These are phyloP conservation scores for Gyrodactylus bullatarudis DNA, from an alignment of 1,140 invertebrate genomes.

Conservation along the genomic window DNA sequence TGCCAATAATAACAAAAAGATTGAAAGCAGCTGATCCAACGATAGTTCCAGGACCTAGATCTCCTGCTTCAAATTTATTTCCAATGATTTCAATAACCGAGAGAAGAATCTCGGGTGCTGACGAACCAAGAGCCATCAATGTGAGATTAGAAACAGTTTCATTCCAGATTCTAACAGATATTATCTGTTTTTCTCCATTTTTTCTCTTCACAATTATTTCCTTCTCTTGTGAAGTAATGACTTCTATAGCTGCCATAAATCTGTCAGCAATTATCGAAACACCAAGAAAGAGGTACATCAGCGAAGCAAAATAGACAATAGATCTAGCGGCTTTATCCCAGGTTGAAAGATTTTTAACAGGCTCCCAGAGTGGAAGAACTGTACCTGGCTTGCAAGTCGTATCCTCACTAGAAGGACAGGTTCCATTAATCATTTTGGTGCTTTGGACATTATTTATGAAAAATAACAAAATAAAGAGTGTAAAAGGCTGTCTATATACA, in stretches of 20 bases:
- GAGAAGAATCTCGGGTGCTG: slow-evolving; percentile 79
- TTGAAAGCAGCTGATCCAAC: slow-evolving; percentile 97
- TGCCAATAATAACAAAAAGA: slow-evolving; percentile 75
- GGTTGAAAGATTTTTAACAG: slow-evolving; percentile 29
- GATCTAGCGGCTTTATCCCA: slow-evolving; percentile 40
- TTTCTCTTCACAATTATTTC: slow-evolving; percentile 45
- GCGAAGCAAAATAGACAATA: slow-evolving; percentile 49
- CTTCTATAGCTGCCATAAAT: slow-evolving; percentile 95
- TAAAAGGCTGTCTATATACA: neutral
- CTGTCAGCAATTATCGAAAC: slow-evolving; percentile 90
- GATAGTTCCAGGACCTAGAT: slow-evolving; percentile 76
- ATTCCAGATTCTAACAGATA: slow-evolving; percentile 42
- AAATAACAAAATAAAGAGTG: neutral
- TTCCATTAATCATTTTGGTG: neutral
- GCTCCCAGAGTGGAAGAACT: slow-evolving; percentile 23
- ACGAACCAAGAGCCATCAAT: slow-evolving; percentile 90
- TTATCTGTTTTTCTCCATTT: slow-evolving; percentile 42
- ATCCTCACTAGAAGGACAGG: slow-evolving; percentile 5
- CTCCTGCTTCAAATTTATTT: slow-evolving; percentile 47
- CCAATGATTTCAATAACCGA: slow-evolving; percentile 59
- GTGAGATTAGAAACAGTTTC: slow-evolving; percentile 94
- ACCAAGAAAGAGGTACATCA: slow-evolving; percentile 79
- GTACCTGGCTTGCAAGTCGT: slow-evolving; percentile 14
- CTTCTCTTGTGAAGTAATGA: slow-evolving; percentile 81
- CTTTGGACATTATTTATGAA: too few relatives aligned